Conservation (phyloP, 2,888 invertebrate genomes). For the Itoplectis maculator region DNA sequence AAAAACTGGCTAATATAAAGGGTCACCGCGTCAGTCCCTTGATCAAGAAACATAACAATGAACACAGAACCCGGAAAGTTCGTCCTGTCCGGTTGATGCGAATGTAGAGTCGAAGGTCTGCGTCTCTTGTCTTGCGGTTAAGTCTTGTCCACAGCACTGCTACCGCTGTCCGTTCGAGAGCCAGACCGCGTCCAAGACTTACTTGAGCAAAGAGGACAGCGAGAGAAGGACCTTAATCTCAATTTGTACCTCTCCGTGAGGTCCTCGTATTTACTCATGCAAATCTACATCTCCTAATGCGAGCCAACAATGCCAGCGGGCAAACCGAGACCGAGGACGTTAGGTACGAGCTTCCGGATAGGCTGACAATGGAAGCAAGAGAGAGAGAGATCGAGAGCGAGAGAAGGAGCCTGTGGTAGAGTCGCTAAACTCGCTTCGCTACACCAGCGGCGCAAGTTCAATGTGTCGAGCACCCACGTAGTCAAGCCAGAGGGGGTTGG, state of each 20-base stretch:
- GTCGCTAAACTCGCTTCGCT: conserved; percentile 46
- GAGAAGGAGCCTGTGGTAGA: conserved; percentile 17
- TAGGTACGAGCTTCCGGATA: conserved; percentile 60
- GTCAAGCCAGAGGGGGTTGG: conserved; percentile 28
- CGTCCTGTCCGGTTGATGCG: conserved; percentile 13
- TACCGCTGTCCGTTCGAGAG: conserved; percentile 51
- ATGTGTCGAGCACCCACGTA: conserved; percentile 43
- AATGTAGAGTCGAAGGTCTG: conserved; percentile 27
- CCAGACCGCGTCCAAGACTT: conserved; percentile 30
- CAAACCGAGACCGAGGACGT: conserved; percentile 42
- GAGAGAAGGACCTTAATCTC: conserved; percentile 73
- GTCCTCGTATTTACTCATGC: conserved; percentile 75
- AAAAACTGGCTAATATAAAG: no score
- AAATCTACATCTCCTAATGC: conserved; percentile 74
- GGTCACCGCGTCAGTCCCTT: neutral
- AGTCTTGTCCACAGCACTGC: conserved; percentile 37
- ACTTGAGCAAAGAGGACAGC: conserved; percentile 65
- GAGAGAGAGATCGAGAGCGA: conserved; percentile 1
- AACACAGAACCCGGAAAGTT: conserved; percentile 34
- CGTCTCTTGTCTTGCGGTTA: conserved; percentile 28
- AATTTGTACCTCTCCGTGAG: conserved; percentile 74
- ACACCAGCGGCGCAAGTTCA: conserved; percentile 52
- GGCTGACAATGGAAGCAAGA: conserved; percentile 51
- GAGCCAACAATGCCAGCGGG: conserved; percentile 65
- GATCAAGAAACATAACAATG: conserved; percentile 16